These are phyloP conservation scores for Eugnorisma glareosa DNA, from an alignment of 2,888 invertebrate genomes.

Conservation along the genomic window DNA sequence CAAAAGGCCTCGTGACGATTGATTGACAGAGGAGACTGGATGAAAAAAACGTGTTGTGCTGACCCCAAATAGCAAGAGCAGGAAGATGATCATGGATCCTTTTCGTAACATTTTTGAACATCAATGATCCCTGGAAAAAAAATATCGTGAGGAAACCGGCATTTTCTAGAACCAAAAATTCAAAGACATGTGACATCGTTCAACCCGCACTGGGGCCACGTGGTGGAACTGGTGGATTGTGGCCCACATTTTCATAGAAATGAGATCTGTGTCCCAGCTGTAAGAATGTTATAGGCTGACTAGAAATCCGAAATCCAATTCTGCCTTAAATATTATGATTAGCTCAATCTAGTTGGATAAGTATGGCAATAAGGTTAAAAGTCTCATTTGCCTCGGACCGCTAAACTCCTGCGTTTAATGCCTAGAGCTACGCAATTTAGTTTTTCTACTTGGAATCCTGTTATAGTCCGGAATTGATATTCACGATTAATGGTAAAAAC, in stretches of 20 bases:
- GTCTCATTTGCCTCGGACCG: slow-evolving; percentile 46
- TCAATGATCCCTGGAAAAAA: neutral
- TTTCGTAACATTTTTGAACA: neutral
- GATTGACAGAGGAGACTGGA: too few species aligned
- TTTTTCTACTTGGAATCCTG: slow-evolving; percentile 46
- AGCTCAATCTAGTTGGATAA: slow-evolving; percentile 1
- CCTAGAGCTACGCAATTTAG: slow-evolving; percentile 42
- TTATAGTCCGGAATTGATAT: slow-evolving; percentile 38
- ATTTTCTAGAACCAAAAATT: neutral
- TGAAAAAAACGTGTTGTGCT: too few species aligned
- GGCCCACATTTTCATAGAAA: neutral
- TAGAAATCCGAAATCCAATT: neutral
- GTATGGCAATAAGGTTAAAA: slow-evolving; percentile 38
- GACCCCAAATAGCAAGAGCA: too few species aligned
- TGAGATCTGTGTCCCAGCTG: neutral
- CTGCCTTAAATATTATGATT: slow-evolving; percentile 2
- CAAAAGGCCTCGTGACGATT: too few species aligned
- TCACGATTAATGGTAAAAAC: slow-evolving; percentile 30
- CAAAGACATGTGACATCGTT: neutral
- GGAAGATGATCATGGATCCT: too few species aligned
- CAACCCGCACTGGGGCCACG: too few species aligned
- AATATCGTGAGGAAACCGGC: neutral
- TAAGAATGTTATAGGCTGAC: neutral
- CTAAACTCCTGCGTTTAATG: slow-evolving; percentile 46
- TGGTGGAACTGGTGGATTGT: neutral